Conservation (phyloP, 2,888 invertebrate genomes). For the Calliphora vomitoria region DNA sequence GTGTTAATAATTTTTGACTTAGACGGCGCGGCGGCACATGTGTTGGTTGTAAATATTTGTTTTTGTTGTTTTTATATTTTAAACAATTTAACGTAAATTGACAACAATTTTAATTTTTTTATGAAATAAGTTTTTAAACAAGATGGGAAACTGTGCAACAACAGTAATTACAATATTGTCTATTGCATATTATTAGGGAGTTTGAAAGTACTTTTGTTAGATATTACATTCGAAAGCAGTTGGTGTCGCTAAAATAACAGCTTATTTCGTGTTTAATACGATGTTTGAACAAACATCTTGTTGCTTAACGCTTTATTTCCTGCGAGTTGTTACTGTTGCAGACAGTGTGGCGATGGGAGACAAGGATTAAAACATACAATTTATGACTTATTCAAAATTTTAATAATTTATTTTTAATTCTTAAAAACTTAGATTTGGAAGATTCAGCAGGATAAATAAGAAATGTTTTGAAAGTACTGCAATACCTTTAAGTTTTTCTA, state of each 20-base stretch:
- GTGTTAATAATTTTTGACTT: conserved; percentile 24
- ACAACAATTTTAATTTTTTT: conserved; percentile 45
- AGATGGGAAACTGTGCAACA: conserved; percentile 30
- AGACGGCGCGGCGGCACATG: conserved; percentile 49
- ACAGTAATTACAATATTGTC: conserved; percentile 6
- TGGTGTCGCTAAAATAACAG: conserved; percentile 26
- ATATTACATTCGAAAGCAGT: conserved; percentile 20
- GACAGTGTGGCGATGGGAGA: background rate
- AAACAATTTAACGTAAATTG: conserved; percentile 57
- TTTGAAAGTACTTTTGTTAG: conserved; percentile 8
- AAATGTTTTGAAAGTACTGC: no score
- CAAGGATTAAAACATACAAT: no score
- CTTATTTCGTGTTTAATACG: conserved; percentile 41
- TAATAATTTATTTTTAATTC: no score
- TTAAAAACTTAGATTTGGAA: no score
- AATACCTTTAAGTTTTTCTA: no score
- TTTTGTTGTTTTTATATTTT: conserved; percentile 16
- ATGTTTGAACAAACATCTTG: conserved; percentile 14
- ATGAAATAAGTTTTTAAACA: conserved; percentile 16
- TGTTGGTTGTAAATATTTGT: conserved; percentile 13
- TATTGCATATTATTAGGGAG: background rate
- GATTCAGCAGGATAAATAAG: no score
- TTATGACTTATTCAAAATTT: no score
- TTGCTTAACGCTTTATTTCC: conserved; percentile 29
- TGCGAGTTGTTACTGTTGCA: background rate